Evolutionary conservation across 2,888 invertebrate genomes (phyloP), one percentile per base, ranked within the genome.

Genomic region (Tiphia femorata): DNA sequence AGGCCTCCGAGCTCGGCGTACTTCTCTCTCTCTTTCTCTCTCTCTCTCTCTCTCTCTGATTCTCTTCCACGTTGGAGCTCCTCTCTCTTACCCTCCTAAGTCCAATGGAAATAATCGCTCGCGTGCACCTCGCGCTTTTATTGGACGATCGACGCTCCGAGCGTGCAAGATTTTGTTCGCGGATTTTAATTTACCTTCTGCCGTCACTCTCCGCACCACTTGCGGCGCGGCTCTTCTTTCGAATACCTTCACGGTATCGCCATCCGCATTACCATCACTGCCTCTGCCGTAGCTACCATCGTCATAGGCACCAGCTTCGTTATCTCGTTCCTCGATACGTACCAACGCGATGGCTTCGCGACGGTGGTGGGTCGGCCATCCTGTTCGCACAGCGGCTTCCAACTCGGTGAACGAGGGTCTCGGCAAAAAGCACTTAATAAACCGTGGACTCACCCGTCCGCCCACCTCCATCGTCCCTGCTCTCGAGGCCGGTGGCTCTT

Each of bases 161-260:
- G 35, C n/a, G 21, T 16, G 46, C 33, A 42, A 59, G 57, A 67
- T 69, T 60, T 62, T 29, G 27, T 59, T 59, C 42, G 38, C 16
- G 49, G 51, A 59, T 73, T 70, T 66, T 62, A 66, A 72, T 74
- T 66, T 62, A 42, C 43, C 41, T 42, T 23, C 35, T 30, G 10
- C 20, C 19, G 37, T 3, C 30, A 48, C 14, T n/a, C n/a, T n/a
- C n/a, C n/a, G n/a, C n/a, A n/a, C n/a, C n/a, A n/a, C n/a, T n/a
- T n/a, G n/a, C n/a, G n/a, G n/a, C n/a, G n/a, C n/a, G n/a, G n/a
- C n/a, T n/a, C n/a, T n/a, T n/a, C n/a, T n/a, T n/a, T n/a, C n/a
- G n/a, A n/a, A n/a, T n/a, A n/a, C n/a, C n/a, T n/a, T n/a, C n/a
- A n/a, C n/a, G n/a, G n/a, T n/a, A n/a, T n/a, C n/a, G n/a, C n/a